Conservation (phyloP, 2,113 vertebrate species). For the Colossoma macropomum region DNA sequence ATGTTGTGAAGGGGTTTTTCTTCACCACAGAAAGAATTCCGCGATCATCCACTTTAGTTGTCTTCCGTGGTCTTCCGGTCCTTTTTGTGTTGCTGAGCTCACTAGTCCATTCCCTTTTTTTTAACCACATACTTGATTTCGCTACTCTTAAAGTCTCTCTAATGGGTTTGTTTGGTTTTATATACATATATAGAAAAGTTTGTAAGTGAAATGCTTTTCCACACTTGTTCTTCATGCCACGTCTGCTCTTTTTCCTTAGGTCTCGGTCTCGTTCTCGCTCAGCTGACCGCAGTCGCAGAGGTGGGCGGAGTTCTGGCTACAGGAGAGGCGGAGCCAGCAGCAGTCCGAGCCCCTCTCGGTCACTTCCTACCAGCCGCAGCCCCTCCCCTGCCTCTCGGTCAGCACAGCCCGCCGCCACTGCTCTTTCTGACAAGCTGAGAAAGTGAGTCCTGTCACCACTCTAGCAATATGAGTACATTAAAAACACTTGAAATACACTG, state of each 20-base stretch:
- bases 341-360: conserved; percentile 81
- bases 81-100: no score
- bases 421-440: conserved; percentile 90
- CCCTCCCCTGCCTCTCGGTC: conserved; percentile 78
- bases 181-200: no score
- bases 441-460: conserved; percentile 77
- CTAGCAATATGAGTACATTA: not conserved
- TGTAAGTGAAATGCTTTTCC: not conserved
- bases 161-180: no score
- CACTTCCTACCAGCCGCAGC: conserved; percentile 77
- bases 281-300: conserved; percentile 77
- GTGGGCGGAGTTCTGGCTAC: conserved; percentile 72
- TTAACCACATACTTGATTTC: no score
- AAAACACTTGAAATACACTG: no score
- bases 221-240: not conserved
- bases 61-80: no score
- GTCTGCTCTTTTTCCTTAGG: not conserved
- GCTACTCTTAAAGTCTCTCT: no score
- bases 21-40: no score
- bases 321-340: conserved; percentile 75
- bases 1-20: no score
- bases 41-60: no score
- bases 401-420: conserved; percentile 72
- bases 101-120: no score
- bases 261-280: conserved; percentile 81